Conservation (phyloP, 1,140 invertebrate species). For the Sycobia sp. region DNA sequence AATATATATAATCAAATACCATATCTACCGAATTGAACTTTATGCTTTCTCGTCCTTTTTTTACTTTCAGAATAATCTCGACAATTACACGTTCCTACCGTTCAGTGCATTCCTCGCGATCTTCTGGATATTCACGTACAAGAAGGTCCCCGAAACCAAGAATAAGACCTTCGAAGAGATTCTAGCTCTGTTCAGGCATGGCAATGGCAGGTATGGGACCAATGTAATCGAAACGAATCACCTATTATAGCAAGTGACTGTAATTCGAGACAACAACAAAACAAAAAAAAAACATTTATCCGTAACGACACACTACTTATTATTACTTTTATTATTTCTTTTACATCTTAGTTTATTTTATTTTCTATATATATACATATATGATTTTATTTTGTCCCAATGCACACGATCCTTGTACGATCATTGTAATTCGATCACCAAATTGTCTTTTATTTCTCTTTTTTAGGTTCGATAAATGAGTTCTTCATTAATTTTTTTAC, state of each 20-base stretch:
- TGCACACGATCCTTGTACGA: background rate
- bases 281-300: background rate
- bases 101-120: conserved; percentile 94
- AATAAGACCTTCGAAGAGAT: conserved; percentile 99
- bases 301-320: background rate
- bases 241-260: too few species aligned
- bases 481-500: conserved; percentile 31
- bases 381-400: background rate
- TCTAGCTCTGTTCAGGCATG: conserved; percentile 85
- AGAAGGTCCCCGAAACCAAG: conserved; percentile 98
- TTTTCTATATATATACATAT: background rate
- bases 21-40: too few species aligned
- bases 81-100: conserved; percentile 96
- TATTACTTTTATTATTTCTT: background rate
- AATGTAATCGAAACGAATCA: too few species aligned
- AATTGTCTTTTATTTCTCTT: conserved; percentile 16
- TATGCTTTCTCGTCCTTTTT: too few species aligned
- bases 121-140: conserved; percentile 98
- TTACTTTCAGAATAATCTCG: conserved; percentile 81
- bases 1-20: too few species aligned
- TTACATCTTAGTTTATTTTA: background rate
- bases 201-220: conserved; percentile 80
- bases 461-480: conserved; percentile 27
- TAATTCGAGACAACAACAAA: too few species aligned
- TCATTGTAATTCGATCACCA: too few species aligned